A percentile compares a stretch with the other conserved stretches of the same genome.
Evolutionary conservation across 2,797 vertebrate species (phyloP).

Genomic region (Pristis pectinata): DNA sequence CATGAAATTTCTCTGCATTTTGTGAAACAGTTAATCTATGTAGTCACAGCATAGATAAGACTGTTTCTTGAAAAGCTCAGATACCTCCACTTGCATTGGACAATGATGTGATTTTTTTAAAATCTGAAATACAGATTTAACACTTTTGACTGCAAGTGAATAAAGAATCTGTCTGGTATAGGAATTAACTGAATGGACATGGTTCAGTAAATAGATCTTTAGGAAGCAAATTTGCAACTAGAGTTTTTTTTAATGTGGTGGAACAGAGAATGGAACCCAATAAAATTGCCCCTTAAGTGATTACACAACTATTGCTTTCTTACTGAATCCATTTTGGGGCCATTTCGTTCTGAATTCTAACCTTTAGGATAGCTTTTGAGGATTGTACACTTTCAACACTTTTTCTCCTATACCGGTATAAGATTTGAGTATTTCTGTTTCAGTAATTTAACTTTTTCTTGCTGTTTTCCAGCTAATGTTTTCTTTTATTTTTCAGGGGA

Average conservation of each 20-base stretch:
- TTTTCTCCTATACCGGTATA: neutral
- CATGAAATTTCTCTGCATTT: no score
- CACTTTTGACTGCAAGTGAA: no score
- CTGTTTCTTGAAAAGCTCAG: no score
- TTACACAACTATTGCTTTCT: neutral
- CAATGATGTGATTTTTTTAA: no score
- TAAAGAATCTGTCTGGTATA: no score
- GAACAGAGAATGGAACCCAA: neutral
- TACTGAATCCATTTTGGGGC: neutral
- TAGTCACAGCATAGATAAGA: no score
- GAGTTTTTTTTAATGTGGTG: neutral
- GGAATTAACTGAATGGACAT: no score
- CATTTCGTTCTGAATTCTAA: conserved; percentile 8
- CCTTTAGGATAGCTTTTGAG: neutral
- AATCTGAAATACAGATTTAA: no score
- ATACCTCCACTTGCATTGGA: no score
- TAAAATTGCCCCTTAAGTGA: neutral
- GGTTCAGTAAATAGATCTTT: neutral
- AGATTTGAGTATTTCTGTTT: neutral
- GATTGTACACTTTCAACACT: neutral
- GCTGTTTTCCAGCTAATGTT: neutral
- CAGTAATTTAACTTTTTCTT: neutral
- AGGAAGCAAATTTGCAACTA: neutral
- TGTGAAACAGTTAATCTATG: no score
- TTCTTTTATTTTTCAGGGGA: conserved; percentile 63